These are phyloP conservation scores for Drosophila sproati DNA, from an alignment of 1,140 invertebrate genomes.

Conservation along the genomic window DNA sequence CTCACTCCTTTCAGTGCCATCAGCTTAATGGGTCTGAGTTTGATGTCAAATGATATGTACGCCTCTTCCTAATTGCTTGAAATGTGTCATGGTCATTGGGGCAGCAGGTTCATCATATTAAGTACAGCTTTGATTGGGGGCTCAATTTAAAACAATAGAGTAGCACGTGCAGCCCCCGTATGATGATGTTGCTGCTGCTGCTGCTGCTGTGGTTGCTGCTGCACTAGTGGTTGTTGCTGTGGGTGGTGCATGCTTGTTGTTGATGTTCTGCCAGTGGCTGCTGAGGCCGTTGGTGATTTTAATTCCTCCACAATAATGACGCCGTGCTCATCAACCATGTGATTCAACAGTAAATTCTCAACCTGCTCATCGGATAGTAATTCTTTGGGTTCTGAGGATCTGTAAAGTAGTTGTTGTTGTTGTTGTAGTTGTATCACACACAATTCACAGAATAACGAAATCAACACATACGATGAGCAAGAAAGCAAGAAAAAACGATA, in stretches of 20 bases:
- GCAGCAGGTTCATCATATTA: not conserved
- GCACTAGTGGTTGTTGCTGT: slow-evolving; percentile 48
- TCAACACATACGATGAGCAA: slow-evolving; percentile 17
- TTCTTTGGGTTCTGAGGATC: slow-evolving; percentile 83
- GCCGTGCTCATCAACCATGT: slow-evolving; percentile 77
- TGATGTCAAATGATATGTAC: slow-evolving; percentile 49
- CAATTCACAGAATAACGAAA: slow-evolving; percentile 10
- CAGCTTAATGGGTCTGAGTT: slow-evolving; percentile 1
- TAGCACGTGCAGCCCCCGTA: slow-evolving; percentile 45
- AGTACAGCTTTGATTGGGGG: slow-evolving; percentile 14
- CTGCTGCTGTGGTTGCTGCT: slow-evolving; percentile 31
- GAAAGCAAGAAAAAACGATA: not conserved
- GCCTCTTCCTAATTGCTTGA: slow-evolving; percentile 42
- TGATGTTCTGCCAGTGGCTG: slow-evolving; percentile 53
- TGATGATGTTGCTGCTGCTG: slow-evolving; percentile 56
- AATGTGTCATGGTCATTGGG: slow-evolving; percentile 28
- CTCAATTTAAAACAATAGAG: slow-evolving; percentile 59
- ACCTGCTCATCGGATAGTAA: slow-evolving; percentile 84
- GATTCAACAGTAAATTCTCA: slow-evolving; percentile 83
- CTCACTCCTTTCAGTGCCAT: not conserved
- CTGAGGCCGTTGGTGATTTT: slow-evolving; percentile 63
- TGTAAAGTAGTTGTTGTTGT: slow-evolving; percentile 68
- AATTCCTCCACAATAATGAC: slow-evolving; percentile 79
- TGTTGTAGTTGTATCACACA: slow-evolving; percentile 36
- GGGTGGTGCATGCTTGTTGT: slow-evolving; percentile 61